These are phyloP conservation scores for Callionymus lyra DNA, from an alignment of 2,113 vertebrate genomes.

Conservation along the genomic window DNA sequence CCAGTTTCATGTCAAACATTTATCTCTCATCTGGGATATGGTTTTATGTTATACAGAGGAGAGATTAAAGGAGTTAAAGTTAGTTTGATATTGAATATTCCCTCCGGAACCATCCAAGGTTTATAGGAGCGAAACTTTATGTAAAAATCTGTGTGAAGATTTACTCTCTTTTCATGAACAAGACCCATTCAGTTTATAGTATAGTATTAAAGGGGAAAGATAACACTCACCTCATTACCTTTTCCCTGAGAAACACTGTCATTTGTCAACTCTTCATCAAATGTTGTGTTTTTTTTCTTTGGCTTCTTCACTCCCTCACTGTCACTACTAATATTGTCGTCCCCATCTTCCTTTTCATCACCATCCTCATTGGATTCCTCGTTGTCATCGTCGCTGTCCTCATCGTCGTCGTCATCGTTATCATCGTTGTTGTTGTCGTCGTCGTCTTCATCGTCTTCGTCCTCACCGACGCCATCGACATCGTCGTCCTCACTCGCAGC, in stretches of 20 bases:
- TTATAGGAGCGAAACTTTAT: no score
- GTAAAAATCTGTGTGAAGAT: no score
- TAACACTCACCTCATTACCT: conserved; percentile 83
- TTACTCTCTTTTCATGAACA: no score
- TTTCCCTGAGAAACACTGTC: conserved; percentile 97
- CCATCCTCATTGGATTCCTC: conserved; percentile 56
- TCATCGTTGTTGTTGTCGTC: conserved; percentile 62
- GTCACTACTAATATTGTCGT: conserved; percentile 77
- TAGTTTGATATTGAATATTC: no score
- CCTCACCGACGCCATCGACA: conserved; percentile 69
- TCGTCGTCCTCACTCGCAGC: conserved; percentile 62
- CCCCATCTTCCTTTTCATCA: conserved; percentile 63
- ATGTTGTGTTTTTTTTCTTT: conserved; percentile 77
- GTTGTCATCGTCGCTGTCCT: conserved; percentile 65
- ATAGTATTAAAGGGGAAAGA: background rate
- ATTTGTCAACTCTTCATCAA: conserved; percentile 95
- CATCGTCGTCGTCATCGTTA: conserved; percentile 55
- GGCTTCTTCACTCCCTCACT: conserved; percentile 79
- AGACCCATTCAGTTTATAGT: no score
- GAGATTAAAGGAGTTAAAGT: no score
- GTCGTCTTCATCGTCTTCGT: conserved; percentile 72
- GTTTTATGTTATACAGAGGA: no score
- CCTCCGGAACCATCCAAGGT: no score
- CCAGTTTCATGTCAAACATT: no score
- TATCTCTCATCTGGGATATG: no score